Percentiles rank a stretch among this genome's conserved stretches.
These are phyloP conservation scores for Calameuta pallipes DNA, from an alignment of 2,888 invertebrate genomes.

Conservation along the genomic window DNA sequence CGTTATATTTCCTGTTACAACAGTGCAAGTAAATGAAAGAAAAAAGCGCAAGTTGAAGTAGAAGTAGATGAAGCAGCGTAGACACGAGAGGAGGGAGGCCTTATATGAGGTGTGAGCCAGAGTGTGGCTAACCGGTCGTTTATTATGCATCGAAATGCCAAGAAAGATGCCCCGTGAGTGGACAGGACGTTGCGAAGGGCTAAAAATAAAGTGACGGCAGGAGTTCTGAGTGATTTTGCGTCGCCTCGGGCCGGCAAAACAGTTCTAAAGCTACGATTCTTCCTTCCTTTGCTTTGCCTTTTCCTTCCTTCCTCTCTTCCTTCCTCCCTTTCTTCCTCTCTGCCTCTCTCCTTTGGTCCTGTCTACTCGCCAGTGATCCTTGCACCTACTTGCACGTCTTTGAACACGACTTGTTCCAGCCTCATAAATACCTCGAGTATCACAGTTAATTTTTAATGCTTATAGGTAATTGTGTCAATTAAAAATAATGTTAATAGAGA, in stretches of 20 bases:
- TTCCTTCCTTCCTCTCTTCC: neutral
- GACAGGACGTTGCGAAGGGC: slow-evolving; percentile 60
- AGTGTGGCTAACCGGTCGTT: slow-evolving; percentile 62
- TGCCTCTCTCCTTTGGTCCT: neutral
- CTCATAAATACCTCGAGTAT: neutral
- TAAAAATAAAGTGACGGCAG: slow-evolving; percentile 57
- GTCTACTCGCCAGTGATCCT: neutral
- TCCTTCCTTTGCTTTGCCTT: neutral
- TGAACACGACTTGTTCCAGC: neutral
- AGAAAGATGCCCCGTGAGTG: slow-evolving; percentile 62
- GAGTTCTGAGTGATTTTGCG: slow-evolving; percentile 61
- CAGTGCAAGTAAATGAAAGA: neutral
- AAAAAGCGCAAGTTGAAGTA: neutral
- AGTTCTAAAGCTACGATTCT: slow-evolving; percentile 17
- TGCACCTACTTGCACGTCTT: neutral
- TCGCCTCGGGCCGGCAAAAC: slow-evolving; percentile 52
- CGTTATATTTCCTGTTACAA: neutral
- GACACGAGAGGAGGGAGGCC: slow-evolving; percentile 1
- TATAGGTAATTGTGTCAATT: neutral
- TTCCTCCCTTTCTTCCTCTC: neutral
- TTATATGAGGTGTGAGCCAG: slow-evolving; percentile 35
- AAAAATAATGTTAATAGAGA: neutral
- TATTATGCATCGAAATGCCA: slow-evolving; percentile 66
- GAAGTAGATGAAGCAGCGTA: neutral
- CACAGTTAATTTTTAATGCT: neutral